Evolutionary conservation across 1,140 invertebrate genomes (phyloP).

Genomic region (Magallana angulata): DNA sequence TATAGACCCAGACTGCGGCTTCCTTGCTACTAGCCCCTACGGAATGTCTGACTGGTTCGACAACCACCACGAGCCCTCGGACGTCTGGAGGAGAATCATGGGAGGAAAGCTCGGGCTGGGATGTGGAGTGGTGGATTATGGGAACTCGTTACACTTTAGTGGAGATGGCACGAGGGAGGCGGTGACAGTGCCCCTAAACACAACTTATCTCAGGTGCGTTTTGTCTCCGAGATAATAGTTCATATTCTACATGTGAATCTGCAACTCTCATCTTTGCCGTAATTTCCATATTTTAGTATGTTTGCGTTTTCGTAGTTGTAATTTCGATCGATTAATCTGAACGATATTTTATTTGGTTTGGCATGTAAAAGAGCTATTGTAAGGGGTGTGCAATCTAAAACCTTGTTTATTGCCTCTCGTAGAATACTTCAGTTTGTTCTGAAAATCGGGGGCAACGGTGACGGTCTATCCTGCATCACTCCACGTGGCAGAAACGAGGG

Average conservation of each 20-base stretch:
- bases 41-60: conserved; percentile 77
- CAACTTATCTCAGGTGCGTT: conserved; percentile 69
- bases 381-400: too few relatives aligned
- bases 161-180: conserved; percentile 75
- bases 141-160: conserved; percentile 76
- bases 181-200: conserved; percentile 72
- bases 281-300: too few relatives aligned
- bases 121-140: conserved; percentile 75
- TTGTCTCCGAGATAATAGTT: neutral
- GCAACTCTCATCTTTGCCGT: too few relatives aligned
- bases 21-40: conserved; percentile 59
- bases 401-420: neutral
- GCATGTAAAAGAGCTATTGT: too few relatives aligned
- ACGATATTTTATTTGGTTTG: too few relatives aligned
- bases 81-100: conserved; percentile 71
- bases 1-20: conserved; percentile 63
- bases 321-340: too few relatives aligned
- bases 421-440: conserved; percentile 76
- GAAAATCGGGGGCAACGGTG: conserved; percentile 70
- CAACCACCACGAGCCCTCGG: conserved; percentile 73
- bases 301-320: too few relatives aligned
- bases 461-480: conserved; percentile 59
- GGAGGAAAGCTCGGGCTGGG: conserved; percentile 72
- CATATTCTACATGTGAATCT: neutral
- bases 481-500: conserved; percentile 73